phyloP scores from a whole-genome alignment of 2,888 invertebrate genomes.

The Graphium colonna region DNA sequence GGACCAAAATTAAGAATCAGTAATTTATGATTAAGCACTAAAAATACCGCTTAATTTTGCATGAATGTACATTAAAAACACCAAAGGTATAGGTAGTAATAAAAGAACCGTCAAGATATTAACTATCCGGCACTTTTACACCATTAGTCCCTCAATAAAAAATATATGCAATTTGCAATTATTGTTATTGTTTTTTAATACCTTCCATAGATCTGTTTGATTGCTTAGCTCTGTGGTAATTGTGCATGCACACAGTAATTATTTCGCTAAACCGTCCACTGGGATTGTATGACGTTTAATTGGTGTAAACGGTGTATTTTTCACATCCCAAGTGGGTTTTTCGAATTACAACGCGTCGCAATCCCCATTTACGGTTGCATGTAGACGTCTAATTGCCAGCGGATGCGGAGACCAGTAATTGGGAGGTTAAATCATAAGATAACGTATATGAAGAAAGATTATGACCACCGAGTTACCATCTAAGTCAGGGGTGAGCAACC shows the following conservation, averaged over 20 bases:
- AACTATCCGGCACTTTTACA: not conserved
- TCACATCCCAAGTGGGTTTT: conserved; percentile 70
- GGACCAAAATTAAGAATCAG: too few species aligned
- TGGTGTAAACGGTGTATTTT: conserved; percentile 71
- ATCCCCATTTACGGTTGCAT: conserved; percentile 74
- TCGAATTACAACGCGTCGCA: conserved; percentile 63
- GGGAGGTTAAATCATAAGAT: conserved; percentile 65
- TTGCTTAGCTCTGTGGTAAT: conserved; percentile 41
- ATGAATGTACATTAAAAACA: too few species aligned
- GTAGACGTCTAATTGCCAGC: conserved; percentile 69
- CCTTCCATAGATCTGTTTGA: conserved; percentile 41
- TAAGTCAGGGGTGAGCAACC: too few species aligned
- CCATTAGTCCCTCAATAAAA: not conserved
- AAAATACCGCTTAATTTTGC: too few species aligned
- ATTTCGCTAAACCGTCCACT: conserved; percentile 58
- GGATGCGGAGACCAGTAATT: conserved; percentile 73
- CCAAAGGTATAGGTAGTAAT: too few species aligned
- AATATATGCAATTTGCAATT: conserved; percentile 6
- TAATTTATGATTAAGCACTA: too few species aligned
- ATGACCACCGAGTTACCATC: conserved; percentile 21
- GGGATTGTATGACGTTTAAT: conserved; percentile 65
- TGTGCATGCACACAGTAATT: conserved; percentile 56
- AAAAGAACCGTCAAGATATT: too few species aligned
- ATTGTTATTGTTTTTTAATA: not conserved
- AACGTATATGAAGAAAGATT: conserved; percentile 46